Conservation (phyloP, 2,888 invertebrate genomes). For the Trachelus stipa region DNA sequence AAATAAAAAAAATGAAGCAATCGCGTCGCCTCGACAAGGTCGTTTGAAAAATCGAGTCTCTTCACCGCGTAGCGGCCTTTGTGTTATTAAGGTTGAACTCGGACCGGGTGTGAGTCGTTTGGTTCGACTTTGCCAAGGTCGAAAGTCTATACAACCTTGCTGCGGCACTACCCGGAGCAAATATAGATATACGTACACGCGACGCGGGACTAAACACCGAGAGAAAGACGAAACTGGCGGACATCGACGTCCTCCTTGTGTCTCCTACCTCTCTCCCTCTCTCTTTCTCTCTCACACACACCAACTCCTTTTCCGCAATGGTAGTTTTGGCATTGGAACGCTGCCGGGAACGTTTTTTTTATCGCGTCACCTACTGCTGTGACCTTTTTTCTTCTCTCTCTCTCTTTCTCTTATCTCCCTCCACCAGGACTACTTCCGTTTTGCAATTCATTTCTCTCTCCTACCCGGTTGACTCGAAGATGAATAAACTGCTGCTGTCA, state of each 20-base stretch:
- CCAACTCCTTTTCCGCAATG: neutral
- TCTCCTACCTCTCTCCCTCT: neutral
- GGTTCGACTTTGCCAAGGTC: slow-evolving; percentile 26
- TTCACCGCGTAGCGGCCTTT: neutral
- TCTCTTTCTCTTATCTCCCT: slow-evolving; percentile 14
- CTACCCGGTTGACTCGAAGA: neutral
- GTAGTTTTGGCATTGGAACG: slow-evolving; percentile 1
- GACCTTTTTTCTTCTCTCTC: slow-evolving; percentile 15
- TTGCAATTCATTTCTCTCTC: neutral
- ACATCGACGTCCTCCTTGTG: neutral
- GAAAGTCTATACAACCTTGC: slow-evolving; percentile 14
- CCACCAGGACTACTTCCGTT: neutral
- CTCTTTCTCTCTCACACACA: neutral
- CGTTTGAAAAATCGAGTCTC: neutral
- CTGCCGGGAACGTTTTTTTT: slow-evolving; percentile 23
- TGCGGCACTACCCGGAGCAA: neutral
- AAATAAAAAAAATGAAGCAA: neutral
- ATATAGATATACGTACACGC: slow-evolving; percentile 4
- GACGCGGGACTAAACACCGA: neutral
- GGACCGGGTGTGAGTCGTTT: neutral
- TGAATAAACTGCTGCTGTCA: neutral
- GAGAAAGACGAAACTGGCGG: neutral
- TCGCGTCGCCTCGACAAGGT: slow-evolving; percentile 1
- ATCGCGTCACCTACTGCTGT: slow-evolving; percentile 30
- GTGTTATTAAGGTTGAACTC: slow-evolving; percentile 6